phyloP scores from a whole-genome alignment of 2,113 vertebrate genomes.

The Asarcornis scutulata region DNA sequence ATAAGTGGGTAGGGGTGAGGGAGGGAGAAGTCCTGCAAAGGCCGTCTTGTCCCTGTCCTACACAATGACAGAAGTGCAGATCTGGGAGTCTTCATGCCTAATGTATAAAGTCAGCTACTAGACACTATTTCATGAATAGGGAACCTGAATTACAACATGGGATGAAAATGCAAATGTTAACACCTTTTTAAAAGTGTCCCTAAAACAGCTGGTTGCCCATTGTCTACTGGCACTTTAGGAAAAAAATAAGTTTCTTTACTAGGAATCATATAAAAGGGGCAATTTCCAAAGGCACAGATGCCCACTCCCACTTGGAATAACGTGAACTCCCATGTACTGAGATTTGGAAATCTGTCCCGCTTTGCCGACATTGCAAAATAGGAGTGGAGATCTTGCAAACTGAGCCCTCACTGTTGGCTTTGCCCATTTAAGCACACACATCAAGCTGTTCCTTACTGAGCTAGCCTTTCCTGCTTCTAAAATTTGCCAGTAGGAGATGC shows the following conservation, averaged over 20 bases:
- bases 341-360: not conserved
- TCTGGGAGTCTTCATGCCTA: not conserved
- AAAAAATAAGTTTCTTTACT: not conserved
- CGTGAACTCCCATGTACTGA: accelerated
- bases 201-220: not conserved
- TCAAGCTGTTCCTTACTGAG: not conserved
- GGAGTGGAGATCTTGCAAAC: not conserved
- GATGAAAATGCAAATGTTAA: not conserved
- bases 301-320: not conserved
- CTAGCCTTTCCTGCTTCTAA: not conserved
- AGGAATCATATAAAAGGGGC: not conserved
- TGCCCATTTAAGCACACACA: not conserved
- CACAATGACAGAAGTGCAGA: not conserved
- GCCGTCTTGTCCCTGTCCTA: accelerated
- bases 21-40: not conserved
- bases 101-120: not conserved
- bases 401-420: not conserved
- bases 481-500: not conserved
- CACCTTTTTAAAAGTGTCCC: not conserved
- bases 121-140: not conserved
- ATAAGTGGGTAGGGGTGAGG: not conserved
- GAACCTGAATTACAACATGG: not conserved
- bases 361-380: not conserved
- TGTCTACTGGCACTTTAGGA: not conserved
- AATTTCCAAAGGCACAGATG: not conserved